Base-by-base conservation (phyloP, 2,113 vertebrate genomes). In the Pongo pygmaeus region DNA sequence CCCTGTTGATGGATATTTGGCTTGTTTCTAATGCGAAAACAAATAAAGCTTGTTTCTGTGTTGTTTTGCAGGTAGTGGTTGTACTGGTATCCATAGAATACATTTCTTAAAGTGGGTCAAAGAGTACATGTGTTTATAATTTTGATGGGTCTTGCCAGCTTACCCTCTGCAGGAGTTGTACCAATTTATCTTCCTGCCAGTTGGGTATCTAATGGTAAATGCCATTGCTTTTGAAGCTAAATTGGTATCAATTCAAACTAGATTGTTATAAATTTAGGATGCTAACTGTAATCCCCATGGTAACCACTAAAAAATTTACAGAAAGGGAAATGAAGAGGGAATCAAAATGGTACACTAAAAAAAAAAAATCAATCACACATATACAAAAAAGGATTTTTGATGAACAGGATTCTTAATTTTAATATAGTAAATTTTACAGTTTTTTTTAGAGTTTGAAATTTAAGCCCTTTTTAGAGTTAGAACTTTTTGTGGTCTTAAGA, bases 211-310 rank as follows among this genome's bases (percentile, higher is more conserved):
- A 8, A 8, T 84, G 46, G 46, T 70, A 23, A 84, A 38, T 85
- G 72, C 80, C 89, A 3, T 48, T 69, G 40, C 13, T 70, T 40
- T 43, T 80, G 84, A 95, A 89, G 57, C 84, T 84, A 80, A 94
- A 48, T 59, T 96, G n/a, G n/a, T 95, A 57, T 94, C 61, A 67
- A 1, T 94, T 95, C 84, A 94, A 55, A 81, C 8, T 92, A 84
- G 70, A 72, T 52, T 89, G 48, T 85, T 92, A 85, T 2, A 94
- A 48, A 75, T 89, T 89, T 84, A 94, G 70, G 20, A 23, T 72
- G 40, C 50, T 77, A 89, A 89, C 67, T 46, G 14, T 94, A 55
- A 83, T 96, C 64, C 38, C 74, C 89, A 83, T 83, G 89, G 75
- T 55, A 72, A 70, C 83, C 35, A 90, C 75, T 89, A 79, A 77